Evolutionary conservation across 2,113 vertebrate genomes (phyloP), one percentile per base, ranked within the genome.

Genomic region (Pyrgilauda ruficollis): DNA sequence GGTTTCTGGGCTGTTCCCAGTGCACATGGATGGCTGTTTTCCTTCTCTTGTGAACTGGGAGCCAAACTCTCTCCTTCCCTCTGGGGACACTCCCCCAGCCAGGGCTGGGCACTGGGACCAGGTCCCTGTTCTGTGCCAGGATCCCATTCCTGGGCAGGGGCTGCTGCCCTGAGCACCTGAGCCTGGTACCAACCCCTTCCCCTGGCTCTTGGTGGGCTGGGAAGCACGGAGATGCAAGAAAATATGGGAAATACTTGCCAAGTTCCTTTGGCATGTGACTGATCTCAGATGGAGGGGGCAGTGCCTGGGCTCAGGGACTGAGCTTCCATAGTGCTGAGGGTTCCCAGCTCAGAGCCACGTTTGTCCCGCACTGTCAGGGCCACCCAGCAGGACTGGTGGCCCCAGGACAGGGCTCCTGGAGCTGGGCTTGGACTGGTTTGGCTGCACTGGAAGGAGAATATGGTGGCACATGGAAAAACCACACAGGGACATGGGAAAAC

Each of bases 121-220:
- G 33, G n/a, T 58, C 10, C 21, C 35, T 0, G 3, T 9, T 10
- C 23, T 61, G 30, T 33, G 1, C 0, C 3, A 23, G 24, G 15
- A 50, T 30, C 30, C 44, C 59, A 5, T 2, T 43, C 49, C n/a
- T 61, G 59, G 58, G 31, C 20, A 26, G 66, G 8, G 77, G 61
- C 66, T 66, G 37, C 67, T 94, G 30, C 46, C 11, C 13, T 3
- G 4, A 41, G 19, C 31, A 4, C 43, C 80, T 79, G 55, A 67
- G 50, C 24, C 16, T 1, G 1, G 20, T 8, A 2, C 17, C 46
- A 74, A 31, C 22, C 66, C 23, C 15, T 59, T 56, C 77, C n/a
- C 79, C 49, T 37, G 70, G 37, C 27, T 64, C 17, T 24, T 3
- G 10, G 31, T 30, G 19, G 19, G 10, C 15, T 94, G 69, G 6